phyloP scores from a whole-genome alignment of 2,888 invertebrate species.

The Resseliella maxima region DNA sequence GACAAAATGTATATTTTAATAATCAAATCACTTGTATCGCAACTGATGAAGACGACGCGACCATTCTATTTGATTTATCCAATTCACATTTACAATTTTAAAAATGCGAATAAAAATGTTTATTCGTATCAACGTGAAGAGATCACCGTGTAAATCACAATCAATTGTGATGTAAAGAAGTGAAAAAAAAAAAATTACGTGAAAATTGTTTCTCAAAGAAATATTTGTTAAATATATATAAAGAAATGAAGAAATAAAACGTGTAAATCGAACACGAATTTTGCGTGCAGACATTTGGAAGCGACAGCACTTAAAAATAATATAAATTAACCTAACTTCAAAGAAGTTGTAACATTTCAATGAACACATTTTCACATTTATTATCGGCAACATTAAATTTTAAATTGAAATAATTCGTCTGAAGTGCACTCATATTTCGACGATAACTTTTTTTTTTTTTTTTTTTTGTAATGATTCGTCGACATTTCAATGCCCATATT shows the following conservation, averaged over 20 bases:
- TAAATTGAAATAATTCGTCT: neutral
- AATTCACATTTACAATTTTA: neutral
- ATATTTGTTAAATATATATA: too few species aligned
- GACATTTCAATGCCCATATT: too few species aligned
- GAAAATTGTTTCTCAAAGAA: too few species aligned
- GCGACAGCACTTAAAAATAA: neutral
- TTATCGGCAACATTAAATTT: slow-evolving; percentile 16
- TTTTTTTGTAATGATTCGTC: too few species aligned
- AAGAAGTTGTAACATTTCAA: slow-evolving; percentile 1
- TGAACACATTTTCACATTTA: slow-evolving; percentile 8
- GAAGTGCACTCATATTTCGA: too few species aligned
- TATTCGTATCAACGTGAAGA: too few species aligned
- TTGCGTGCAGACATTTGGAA: neutral
- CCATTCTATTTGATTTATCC: neutral
- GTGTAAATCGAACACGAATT: neutral
- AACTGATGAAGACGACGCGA: neutral
- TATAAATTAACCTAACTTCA: neutral
- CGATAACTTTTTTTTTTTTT: too few species aligned
- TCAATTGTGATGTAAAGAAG: too few species aligned
- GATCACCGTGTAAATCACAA: too few species aligned
- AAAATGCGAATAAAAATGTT: too few species aligned
- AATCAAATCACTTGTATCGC: neutral
- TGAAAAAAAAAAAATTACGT: too few species aligned
- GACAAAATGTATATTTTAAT: slow-evolving; percentile 9
- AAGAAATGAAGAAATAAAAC: neutral